Conservation (phyloP, 2,113 vertebrate genomes). For the Scopus umbretta region DNA sequence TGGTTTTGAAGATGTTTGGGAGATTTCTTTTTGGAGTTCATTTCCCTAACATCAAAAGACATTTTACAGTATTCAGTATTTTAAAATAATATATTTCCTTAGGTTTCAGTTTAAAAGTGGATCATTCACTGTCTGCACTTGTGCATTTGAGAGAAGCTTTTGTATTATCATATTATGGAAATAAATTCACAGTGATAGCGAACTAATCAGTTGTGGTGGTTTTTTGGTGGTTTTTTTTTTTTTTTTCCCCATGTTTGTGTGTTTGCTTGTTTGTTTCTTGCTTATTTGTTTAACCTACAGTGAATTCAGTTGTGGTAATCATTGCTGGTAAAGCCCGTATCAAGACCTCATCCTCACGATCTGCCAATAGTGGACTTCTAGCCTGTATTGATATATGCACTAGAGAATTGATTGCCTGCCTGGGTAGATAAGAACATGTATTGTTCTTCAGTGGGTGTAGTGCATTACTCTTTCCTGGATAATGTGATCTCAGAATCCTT, state of each 20-base stretch:
- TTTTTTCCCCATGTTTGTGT: not conserved
- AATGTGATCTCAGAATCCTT: slow-evolving; percentile 60
- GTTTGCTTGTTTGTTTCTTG: not conserved
- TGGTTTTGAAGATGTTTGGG: not conserved
- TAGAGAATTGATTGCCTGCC: slow-evolving; percentile 60
- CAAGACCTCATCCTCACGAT: slow-evolving; percentile 35
- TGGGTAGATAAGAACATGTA: slow-evolving; percentile 45
- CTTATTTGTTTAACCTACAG: slow-evolving; percentile 26
- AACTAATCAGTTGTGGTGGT: not conserved
- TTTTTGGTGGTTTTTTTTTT: too few relatives aligned
- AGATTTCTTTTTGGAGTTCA: not conserved
- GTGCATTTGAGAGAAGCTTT: not conserved
- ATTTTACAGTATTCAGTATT: not conserved
- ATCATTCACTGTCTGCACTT: not conserved
- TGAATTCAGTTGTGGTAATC: slow-evolving; percentile 9
- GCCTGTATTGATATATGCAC: slow-evolving; percentile 47
- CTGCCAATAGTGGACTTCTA: slow-evolving; percentile 53
- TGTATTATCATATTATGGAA: not conserved
- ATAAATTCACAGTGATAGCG: not conserved
- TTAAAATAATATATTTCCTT: not conserved
- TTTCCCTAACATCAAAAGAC: not conserved
- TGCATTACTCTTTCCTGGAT: slow-evolving; percentile 57
- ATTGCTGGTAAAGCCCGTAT: slow-evolving; percentile 8
- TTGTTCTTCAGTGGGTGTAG: slow-evolving; percentile 57
- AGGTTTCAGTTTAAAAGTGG: not conserved